Evolutionary conservation across 2,113 vertebrate genomes (phyloP), one percentile per base, ranked within the genome.

Genomic region (Siniperca chuatsi): DNA sequence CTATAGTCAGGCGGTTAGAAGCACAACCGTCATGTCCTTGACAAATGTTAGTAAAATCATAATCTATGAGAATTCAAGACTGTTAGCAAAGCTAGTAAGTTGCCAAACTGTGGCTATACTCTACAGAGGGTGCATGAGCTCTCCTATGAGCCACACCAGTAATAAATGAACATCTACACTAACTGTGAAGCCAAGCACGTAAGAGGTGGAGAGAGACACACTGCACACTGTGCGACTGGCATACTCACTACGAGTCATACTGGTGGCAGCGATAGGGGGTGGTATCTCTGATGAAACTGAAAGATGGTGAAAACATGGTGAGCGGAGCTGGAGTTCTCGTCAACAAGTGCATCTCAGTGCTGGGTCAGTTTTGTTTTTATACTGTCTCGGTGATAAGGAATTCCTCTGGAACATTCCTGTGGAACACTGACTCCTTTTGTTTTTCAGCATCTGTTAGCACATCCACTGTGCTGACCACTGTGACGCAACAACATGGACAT

Each of bases 231-330:
- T 84, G 57, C 82, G 87, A 84, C 90, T 60, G 85, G 87, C 69
- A 96, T 96, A 96, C 96, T 96, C 95, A 96, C 96, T 96, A 95
- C 79, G 81, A 78, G 89, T 85, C 83, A 92, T 65, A 89, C 54
- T 93, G 94, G 93, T 95, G 88, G 94, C 78, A 88, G 91, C 88
- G 72, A 92, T 89, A 92, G 93, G 79, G 85, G 95, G 82, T 69
- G 94, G 89, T 65, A 78, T 90, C 94, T 87, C 91, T 81, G 95
- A 87, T 81, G 95, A 89, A 88, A 93, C 96, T 96, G 95, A 85
- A 95, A 96, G 88, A 95, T 86, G 95, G 92, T 89, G 90, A 95
- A 79, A 95, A 95, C 82, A 95, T 70, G 78, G 81, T 95, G 85
- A 95, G 93, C 88, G 55, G 77, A 58, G 81, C 74, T 62, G 44